Evolutionary conservation across 2,113 vertebrate species (phyloP).

Genomic region (Lasiurus cinereus): DNA sequence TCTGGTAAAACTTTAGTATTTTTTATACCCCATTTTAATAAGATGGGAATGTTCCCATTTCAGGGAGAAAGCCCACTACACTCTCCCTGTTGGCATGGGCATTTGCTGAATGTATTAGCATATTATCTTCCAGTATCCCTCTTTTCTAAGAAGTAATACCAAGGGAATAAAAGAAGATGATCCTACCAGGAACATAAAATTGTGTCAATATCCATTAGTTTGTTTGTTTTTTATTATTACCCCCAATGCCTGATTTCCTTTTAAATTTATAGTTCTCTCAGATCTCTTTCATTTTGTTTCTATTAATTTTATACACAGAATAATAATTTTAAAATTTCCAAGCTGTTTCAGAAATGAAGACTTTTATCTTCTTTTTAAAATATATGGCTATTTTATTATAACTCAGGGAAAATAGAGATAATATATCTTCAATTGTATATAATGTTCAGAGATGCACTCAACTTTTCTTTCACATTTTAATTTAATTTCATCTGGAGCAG

Average conservation of each 20-base stretch:
- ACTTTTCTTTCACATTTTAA: neutral
- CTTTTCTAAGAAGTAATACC: neutral
- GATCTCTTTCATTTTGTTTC: neutral
- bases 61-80: neutral
- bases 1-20: neutral
- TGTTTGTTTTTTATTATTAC: neutral
- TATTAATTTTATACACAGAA: neutral
- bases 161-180: neutral
- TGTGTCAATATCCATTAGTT: neutral
- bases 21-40: neutral
- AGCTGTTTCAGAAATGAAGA: neutral
- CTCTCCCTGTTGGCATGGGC: rapidly evolving
- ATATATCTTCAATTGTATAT: neutral
- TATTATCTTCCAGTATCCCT: neutral
- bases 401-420: neutral
- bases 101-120: neutral
- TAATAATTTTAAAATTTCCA: neutral
- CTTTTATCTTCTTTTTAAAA: neutral
- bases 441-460: neutral
- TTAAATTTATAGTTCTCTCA: neutral
- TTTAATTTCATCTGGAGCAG: neutral
- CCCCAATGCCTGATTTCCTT: neutral
- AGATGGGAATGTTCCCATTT: neutral
- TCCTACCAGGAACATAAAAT: neutral
- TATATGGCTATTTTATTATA: neutral